These are phyloP conservation scores for Tinamus major DNA, from an alignment of 2,797 vertebrate species.

Conservation along the genomic window DNA sequence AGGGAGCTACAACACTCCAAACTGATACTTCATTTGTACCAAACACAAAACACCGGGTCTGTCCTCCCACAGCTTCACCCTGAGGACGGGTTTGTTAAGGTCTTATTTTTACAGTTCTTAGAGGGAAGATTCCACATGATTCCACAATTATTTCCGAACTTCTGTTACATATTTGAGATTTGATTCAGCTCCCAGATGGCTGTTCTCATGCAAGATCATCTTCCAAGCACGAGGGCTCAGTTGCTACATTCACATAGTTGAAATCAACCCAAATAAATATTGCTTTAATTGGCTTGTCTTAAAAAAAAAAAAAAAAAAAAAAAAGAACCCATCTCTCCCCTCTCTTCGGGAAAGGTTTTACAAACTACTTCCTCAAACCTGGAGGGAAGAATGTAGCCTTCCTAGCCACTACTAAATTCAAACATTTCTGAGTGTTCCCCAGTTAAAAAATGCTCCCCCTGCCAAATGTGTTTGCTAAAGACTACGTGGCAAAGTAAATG, in stretches of 20 bases:
- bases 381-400: neutral
- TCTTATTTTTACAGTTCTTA: neutral
- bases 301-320: neutral
- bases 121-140: neutral
- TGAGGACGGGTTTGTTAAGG: neutral
- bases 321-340: neutral
- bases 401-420: neutral
- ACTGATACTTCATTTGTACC: neutral
- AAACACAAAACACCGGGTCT: neutral
- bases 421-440: neutral
- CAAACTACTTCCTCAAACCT: conserved; percentile 13
- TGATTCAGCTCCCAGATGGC: neutral
- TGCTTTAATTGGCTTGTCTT: neutral
- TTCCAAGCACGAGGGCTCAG: neutral
- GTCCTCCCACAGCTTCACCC: neutral
- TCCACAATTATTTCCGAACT: neutral
- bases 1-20: neutral
- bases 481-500: neutral
- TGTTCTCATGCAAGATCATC: neutral
- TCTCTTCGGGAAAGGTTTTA: neutral
- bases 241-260: neutral
- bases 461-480: neutral
- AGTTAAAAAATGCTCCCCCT: neutral
- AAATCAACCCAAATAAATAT: conserved; percentile 15
- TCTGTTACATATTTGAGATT: neutral